phyloP scores from a whole-genome alignment of 2,113 vertebrate genomes.

The Mesitornis unicolor region DNA sequence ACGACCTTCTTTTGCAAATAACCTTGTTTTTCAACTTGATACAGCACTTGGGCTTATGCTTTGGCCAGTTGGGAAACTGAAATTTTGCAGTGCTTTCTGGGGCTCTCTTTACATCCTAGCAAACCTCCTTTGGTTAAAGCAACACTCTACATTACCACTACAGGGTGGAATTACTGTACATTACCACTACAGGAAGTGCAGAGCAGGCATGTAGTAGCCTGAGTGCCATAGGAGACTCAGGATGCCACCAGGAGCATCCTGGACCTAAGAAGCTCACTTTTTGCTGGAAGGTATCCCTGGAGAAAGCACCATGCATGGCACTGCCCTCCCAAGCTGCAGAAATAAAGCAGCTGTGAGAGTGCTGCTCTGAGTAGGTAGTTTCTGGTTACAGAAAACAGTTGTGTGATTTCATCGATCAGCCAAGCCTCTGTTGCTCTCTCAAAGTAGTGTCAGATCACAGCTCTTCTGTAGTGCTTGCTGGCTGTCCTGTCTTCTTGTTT shows the following conservation, averaged over 20 bases:
- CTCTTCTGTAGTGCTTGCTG: not conserved
- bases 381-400: not conserved
- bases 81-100: not conserved
- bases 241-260: not conserved
- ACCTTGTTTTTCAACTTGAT: not conserved
- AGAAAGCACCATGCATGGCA: not conserved
- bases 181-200: not conserved
- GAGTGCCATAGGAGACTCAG: not conserved
- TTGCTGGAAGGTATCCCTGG: not conserved
- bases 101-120: not conserved
- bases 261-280: not conserved
- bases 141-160: not conserved
- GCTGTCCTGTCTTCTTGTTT: not conserved
- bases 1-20: not conserved
- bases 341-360: not conserved
- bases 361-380: not conserved
- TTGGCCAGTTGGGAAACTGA: not conserved
- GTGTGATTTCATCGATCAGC: fast-evolving
- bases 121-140: not conserved
- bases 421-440: not conserved
- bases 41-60: not conserved
- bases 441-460: not conserved
- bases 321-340: not conserved
- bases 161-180: not conserved
- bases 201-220: not conserved